These are phyloP conservation scores for Acanthosoma haemorrhoidale DNA, from an alignment of 2,888 invertebrate genomes.

Conservation along the genomic window DNA sequence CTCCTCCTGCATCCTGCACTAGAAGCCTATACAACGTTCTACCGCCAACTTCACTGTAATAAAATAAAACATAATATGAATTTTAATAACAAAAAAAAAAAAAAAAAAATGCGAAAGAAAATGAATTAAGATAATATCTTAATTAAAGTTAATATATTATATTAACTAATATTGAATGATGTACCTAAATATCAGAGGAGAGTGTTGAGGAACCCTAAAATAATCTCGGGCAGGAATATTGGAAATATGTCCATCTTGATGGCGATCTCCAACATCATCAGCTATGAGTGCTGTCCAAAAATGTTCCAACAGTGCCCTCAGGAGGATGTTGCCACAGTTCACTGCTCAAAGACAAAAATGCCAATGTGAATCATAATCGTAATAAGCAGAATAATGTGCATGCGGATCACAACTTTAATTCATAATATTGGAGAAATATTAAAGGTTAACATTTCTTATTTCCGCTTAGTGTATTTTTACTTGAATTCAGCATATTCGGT, in stretches of 20 bases:
- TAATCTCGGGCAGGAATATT: conserved; percentile 55
- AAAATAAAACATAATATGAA: not conserved
- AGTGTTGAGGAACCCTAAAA: conserved; percentile 89
- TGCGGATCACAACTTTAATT: too few relatives aligned
- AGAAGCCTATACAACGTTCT: conserved; percentile 83
- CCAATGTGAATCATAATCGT: not conserved
- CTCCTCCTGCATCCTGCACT: conserved; percentile 89
- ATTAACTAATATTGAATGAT: too few relatives aligned
- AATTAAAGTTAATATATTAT: too few relatives aligned
- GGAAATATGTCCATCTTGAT: conserved; percentile 50
- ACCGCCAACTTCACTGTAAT: conserved; percentile 83
- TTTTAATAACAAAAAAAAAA: not conserved
- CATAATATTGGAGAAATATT: too few relatives aligned
- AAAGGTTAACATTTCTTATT: too few relatives aligned
- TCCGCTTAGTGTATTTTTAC: too few relatives aligned
- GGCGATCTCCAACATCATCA: conserved; percentile 67
- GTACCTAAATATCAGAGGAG: conserved; percentile 89
- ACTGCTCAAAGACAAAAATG: conserved; percentile 53
- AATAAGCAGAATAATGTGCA: too few relatives aligned
- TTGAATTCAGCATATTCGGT: too few relatives aligned
- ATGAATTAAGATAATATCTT: not conserved
- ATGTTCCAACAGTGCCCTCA: conserved; percentile 91
- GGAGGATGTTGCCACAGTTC: conserved; percentile 87
- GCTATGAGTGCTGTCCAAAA: conserved; percentile 74
- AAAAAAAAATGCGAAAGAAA: not conserved